A percentile compares a stretch with the other conserved stretches of the same genome.
Conservation (phyloP, 1,140 invertebrate genomes). For the Drosophila pallidifrons region DNA sequence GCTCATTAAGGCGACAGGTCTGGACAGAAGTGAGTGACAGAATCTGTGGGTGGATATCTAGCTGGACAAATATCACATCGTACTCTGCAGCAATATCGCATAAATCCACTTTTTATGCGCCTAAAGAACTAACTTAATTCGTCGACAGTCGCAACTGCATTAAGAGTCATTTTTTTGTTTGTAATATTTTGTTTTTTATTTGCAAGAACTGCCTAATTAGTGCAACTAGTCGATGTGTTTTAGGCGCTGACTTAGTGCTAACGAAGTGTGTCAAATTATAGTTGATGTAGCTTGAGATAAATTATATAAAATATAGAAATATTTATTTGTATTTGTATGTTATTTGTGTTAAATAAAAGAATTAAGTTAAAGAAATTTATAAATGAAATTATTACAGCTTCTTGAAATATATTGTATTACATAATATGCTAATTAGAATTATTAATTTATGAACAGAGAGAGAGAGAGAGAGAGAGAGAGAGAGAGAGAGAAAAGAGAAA, state of each 20-base stretch:
- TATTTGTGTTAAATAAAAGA: no score
- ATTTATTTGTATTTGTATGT: no score
- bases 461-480: no score
- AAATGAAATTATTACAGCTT: no score
- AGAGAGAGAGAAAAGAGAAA: no score
- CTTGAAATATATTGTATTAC: no score
- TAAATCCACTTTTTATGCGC: background rate
- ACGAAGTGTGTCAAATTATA: no score
- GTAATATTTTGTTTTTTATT: background rate
- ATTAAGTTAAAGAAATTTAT: no score
- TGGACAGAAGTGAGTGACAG: constrained; percentile 58
- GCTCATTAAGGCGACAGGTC: constrained; percentile 68
- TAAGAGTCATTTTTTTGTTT: background rate
- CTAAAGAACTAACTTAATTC: background rate
- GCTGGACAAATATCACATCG: constrained; percentile 18
- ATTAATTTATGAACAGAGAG: no score
- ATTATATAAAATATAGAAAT: no score
- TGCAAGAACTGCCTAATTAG: background rate
- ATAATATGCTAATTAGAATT: no score
- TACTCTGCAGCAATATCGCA: background rate
- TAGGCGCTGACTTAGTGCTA: background rate
- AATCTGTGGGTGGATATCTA: constrained; percentile 60
- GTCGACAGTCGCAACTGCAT: constrained; percentile 26
- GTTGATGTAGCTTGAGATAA: no score
- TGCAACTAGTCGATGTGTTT: background rate